These are phyloP conservation scores for Trichonephila clavipes DNA, from an alignment of 1,140 invertebrate genomes.

Conservation along the genomic window DNA sequence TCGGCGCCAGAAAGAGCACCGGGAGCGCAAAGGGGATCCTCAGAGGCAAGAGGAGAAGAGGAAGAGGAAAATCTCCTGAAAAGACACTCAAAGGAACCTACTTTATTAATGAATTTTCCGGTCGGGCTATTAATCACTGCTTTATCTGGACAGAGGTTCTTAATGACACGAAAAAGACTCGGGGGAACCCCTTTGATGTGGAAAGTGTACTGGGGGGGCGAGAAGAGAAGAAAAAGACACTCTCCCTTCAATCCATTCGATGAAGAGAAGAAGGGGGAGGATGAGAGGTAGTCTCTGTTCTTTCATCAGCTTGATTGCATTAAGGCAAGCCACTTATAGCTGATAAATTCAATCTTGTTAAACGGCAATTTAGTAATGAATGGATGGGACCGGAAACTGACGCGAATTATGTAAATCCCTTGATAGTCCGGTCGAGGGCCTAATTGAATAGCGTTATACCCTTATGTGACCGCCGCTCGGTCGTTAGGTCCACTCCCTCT, in stretches of 20 bases:
- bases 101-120: constrained; percentile 74
- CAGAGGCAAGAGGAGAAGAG: constrained; percentile 30
- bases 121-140: constrained; percentile 75
- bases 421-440: constrained; percentile 66
- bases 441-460: constrained; percentile 68
- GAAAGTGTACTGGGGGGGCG: constrained; percentile 8
- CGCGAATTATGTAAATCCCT: constrained; percentile 77
- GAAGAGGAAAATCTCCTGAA: not conserved
- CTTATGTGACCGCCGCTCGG: constrained; percentile 53
- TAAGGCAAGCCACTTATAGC: constrained; percentile 76
- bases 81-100: constrained; percentile 68
- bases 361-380: constrained; percentile 77
- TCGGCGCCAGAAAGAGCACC: constrained; percentile 53
- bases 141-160: constrained; percentile 75
- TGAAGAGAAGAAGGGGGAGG: constrained; percentile 30
- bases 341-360: constrained; percentile 78
- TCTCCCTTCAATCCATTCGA: constrained; percentile 35
- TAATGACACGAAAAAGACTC: constrained; percentile 76
- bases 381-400: constrained; percentile 58
- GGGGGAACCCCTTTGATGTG: constrained; percentile 74
- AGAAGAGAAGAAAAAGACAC: constrained; percentile 27
- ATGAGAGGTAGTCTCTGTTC: constrained; percentile 55
- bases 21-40: constrained; percentile 51
- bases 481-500: not conserved
- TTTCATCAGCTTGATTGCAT: constrained; percentile 77